Base-by-base conservation (phyloP, 2,113 vertebrate species). In the Pseudorectes ferrugineus region DNA sequence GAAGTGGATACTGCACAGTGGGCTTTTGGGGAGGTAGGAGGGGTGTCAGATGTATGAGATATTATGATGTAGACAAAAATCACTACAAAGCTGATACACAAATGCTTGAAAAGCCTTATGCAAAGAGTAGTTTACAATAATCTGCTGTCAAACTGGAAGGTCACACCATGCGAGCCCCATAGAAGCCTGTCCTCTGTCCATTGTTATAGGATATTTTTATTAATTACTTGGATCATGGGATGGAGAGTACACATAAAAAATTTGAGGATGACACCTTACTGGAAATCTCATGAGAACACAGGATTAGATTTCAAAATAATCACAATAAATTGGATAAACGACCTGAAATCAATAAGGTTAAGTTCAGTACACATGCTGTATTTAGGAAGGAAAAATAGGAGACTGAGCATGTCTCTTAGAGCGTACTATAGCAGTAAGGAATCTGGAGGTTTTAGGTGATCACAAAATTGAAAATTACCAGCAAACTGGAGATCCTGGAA, bases 281-380 rank as follows among this genome's bases (percentile, higher is more conserved):
- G 59, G 46, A 88, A 94, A 80, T 52, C 38, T 88, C 71, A 62
- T 35, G 78, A 83, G 62, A 76, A 90, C 38, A 70, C 14, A 62
- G 21, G 45, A 58, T 92, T 93, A 88, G 58, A 54, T 43, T 85
- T 85, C 66, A 85, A 89, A 92, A 65, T 72, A 21, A 76, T 88
- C 62, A 70, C 49, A 61, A 83, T 90, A 83, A 88, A 90, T 93
- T 83, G 51, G 63, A 83, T 82, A 90, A 96, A 66, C 35, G 14
- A 73, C 90, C 75, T 65, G 23, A 90, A 90, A 96, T 93, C 71
- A 92, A 46, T 94, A 79, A 16, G 33, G 91, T 67, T 84, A 87
- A 84, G 68, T 71, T 59, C 71, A 85, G 55, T 72, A 55, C 8
- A 36, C 20, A 49, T 49, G 17, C 17, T 88, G 40, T 57, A 63